Evolutionary conservation across 2,888 invertebrate species (phyloP).

Genomic region (Andrena chrysosceles): DNA sequence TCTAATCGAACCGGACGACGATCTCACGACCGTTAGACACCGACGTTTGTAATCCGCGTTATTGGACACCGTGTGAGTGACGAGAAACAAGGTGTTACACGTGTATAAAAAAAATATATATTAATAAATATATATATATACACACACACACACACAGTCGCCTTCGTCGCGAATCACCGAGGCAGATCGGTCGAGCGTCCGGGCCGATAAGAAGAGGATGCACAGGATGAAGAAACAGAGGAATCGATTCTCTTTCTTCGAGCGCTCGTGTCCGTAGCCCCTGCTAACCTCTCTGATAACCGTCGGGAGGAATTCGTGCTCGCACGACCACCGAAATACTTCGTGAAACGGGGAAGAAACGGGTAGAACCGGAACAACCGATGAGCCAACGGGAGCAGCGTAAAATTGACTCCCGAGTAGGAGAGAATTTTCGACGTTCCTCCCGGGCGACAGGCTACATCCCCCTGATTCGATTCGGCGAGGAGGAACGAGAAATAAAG

Average conservation of each 20-base stretch:
- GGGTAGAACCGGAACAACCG: neutral
- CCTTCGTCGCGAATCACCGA: conserved; percentile 57
- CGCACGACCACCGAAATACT: conserved; percentile 44
- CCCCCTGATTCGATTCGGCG: conserved; percentile 29
- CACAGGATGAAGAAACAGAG: conserved; percentile 1
- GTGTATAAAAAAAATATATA: conserved; percentile 46
- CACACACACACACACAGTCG: conserved; percentile 36
- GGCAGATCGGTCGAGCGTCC: conserved; percentile 54
- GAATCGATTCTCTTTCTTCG: conserved; percentile 61
- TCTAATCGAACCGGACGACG: conserved; percentile 74
- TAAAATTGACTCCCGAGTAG: conserved; percentile 5
- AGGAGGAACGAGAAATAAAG: conserved; percentile 4
- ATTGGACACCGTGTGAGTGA: conserved; percentile 57
- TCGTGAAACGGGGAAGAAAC: neutral
- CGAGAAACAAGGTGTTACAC: conserved; percentile 48
- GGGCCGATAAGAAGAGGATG: conserved; percentile 16
- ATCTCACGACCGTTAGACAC: conserved; percentile 58
- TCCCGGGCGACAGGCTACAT: neutral
- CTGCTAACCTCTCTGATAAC: conserved; percentile 67
- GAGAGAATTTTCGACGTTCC: conserved; percentile 18
- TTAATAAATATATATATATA: conserved; percentile 26
- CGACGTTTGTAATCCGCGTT: conserved; percentile 49
- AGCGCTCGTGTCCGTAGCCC: conserved; percentile 74
- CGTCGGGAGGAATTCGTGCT: conserved; percentile 73
- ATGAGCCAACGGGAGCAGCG: conserved; percentile 22